Conservation (phyloP, 2,113 vertebrate genomes). For the Origma solitaria region DNA sequence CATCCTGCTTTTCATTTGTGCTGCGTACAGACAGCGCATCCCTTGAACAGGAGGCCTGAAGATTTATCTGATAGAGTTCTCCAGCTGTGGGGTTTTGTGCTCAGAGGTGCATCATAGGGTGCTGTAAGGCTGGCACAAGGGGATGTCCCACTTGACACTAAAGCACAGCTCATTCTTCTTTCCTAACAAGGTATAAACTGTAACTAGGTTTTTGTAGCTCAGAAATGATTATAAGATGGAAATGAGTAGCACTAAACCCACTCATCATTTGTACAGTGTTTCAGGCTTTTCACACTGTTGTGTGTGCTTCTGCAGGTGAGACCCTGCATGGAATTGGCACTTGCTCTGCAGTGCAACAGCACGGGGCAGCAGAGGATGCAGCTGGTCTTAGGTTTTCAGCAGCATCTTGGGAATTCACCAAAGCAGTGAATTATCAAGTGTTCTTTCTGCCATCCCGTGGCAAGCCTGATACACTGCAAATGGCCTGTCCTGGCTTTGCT, state of each 20-base stretch:
- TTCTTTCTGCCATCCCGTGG: constrained; percentile 68
- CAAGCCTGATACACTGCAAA: constrained; percentile 20
- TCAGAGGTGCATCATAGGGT: rapidly evolving
- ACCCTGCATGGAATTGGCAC: neutral
- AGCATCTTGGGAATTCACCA: neutral
- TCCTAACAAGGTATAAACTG: neutral
- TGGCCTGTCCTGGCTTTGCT: neutral
- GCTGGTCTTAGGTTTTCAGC: neutral
- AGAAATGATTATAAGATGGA: neutral
- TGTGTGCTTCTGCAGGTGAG: neutral
- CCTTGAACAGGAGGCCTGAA: neutral
- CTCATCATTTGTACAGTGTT: neutral
- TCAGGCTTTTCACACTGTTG: neutral
- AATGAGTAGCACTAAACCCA: neutral
- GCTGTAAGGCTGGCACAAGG: neutral
- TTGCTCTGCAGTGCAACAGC: neutral
- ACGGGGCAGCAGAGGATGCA: neutral
- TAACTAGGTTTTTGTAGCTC: neutral
- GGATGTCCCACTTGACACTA: neutral
- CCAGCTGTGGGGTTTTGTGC: neutral
- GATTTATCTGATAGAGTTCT: neutral
- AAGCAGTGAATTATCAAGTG: neutral
- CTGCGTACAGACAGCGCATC: neutral
- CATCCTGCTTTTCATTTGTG: neutral
- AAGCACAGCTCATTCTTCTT: neutral